Conservation (phyloP, 2,113 vertebrate species). For the Pristiophorus japonicus region DNA sequence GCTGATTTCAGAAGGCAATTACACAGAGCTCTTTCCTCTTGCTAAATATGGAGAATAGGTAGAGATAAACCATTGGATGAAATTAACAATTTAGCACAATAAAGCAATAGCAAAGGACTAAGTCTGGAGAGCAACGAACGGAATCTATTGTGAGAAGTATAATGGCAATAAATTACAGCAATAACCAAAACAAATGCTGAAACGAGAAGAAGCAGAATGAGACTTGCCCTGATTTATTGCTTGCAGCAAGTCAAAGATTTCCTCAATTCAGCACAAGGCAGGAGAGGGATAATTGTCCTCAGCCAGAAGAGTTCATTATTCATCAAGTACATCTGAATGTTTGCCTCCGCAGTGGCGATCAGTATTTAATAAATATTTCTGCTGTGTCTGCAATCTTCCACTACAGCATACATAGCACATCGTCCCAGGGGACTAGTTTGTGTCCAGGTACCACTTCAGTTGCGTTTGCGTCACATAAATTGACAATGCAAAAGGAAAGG, state of each 20-base stretch:
- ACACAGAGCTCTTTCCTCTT: not conserved
- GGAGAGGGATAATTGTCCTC: not conserved
- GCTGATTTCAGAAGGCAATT: not conserved
- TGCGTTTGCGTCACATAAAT: conserved; percentile 6
- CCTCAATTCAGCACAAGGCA: not conserved
- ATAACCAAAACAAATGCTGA: conserved; percentile 1
- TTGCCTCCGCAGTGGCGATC: not conserved
- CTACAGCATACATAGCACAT: not conserved
- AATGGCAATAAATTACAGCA: not conserved
- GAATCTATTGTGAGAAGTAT: not conserved
- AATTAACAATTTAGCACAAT: not conserved
- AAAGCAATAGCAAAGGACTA: not conserved
- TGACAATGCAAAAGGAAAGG: not conserved
- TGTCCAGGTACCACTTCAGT: not conserved
- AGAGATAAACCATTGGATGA: not conserved
- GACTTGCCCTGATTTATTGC: not conserved
- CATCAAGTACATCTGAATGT: not conserved
- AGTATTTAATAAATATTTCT: conserved; percentile 22
- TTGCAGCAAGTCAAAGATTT: conserved; percentile 7
- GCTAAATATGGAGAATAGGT: not conserved
- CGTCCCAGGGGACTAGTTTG: conserved; percentile 22
- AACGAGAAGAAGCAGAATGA: not conserved
- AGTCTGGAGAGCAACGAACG: not conserved
- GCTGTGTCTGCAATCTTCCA: not conserved
- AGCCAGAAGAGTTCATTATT: conserved; percentile 13